A percentile compares a stretch with the other conserved stretches of the same genome.
These are phyloP conservation scores for Buceros bicornis DNA, from an alignment of 2,797 vertebrate genomes.

Conservation along the genomic window DNA sequence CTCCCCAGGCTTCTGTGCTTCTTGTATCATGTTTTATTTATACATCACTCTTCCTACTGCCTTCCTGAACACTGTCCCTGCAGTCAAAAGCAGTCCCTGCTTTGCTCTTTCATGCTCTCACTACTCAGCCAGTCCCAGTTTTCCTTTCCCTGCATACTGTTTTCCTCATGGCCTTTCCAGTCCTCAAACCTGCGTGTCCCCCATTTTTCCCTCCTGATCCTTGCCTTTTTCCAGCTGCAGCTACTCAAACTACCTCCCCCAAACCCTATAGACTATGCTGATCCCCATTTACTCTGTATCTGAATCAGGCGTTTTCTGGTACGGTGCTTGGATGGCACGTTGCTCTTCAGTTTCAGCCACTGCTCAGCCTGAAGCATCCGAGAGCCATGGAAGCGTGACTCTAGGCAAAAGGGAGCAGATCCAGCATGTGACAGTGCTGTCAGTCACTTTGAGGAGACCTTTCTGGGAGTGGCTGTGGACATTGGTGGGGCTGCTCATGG, in stretches of 20 bases:
- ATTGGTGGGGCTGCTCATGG: fast-evolving
- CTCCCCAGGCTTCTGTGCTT: not conserved
- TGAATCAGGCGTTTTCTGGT: not conserved
- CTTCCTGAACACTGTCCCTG: not conserved
- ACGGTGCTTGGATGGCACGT: not conserved
- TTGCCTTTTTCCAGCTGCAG: not conserved
- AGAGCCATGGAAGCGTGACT: not conserved
- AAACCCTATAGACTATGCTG: not conserved
- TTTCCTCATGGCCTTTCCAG: not conserved
- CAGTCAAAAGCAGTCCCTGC: not conserved
- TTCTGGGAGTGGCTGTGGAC: not conserved
- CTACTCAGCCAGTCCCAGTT: not conserved
- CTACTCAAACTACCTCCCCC: not conserved
- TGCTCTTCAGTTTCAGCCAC: not conserved
- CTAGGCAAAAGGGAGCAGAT: not conserved
- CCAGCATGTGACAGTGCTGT: fast-evolving
- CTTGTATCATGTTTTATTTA: constrained; percentile 20
- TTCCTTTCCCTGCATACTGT: not conserved
- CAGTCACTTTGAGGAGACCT: not conserved
- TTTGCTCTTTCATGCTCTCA: constrained; percentile 1
- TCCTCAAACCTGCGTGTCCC: fast-evolving
- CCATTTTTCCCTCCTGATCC: not conserved
- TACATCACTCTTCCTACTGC: not conserved
- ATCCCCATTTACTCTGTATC: not conserved
- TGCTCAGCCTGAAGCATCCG: not conserved